Evolutionary conservation across 2,113 vertebrate species (phyloP).

Genomic region (Osmerus mordax): DNA sequence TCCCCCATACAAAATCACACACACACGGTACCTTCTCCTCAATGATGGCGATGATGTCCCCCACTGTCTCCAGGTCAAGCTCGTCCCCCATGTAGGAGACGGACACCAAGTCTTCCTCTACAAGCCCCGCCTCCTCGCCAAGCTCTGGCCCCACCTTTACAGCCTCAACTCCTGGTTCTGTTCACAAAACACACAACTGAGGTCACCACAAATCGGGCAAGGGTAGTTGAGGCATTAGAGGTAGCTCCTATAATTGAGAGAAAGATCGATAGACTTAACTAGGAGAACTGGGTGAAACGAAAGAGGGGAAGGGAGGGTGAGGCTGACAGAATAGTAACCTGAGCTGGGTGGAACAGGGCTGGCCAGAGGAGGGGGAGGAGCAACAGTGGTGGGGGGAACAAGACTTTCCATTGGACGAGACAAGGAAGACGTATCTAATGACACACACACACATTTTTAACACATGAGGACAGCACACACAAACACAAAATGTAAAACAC

Average conservation of each 20-base stretch:
- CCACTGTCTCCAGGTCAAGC: constrained; percentile 91
- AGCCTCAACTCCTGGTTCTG: constrained; percentile 49
- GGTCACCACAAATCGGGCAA: not conserved
- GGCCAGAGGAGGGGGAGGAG: constrained; percentile 72
- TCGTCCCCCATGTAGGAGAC: constrained; percentile 95
- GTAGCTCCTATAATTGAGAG: not conserved
- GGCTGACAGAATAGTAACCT: constrained; percentile 37
- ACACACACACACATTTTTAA: not conserved
- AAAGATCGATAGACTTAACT: not conserved
- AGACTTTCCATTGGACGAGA: constrained; percentile 86
- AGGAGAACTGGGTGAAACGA: not conserved
- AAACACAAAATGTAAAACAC: constrained; percentile 54
- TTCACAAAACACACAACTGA: constrained; percentile 16
- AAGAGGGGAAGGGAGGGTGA: not conserved
- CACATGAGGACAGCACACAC: constrained; percentile 62
- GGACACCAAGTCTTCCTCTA: constrained; percentile 90
- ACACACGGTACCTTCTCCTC: constrained; percentile 88
- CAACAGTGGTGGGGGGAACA: constrained; percentile 80
- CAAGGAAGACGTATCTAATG: constrained; percentile 84
- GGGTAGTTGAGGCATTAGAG: not conserved
- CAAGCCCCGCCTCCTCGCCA: constrained; percentile 77
- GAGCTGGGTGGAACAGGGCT: constrained; percentile 35
- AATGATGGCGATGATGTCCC: constrained; percentile 97
- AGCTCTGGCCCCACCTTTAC: constrained; percentile 47
- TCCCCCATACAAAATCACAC: not conserved